Conservation (phyloP, 2,797 vertebrate species). For the Phaenicophaeus curvirostris region DNA sequence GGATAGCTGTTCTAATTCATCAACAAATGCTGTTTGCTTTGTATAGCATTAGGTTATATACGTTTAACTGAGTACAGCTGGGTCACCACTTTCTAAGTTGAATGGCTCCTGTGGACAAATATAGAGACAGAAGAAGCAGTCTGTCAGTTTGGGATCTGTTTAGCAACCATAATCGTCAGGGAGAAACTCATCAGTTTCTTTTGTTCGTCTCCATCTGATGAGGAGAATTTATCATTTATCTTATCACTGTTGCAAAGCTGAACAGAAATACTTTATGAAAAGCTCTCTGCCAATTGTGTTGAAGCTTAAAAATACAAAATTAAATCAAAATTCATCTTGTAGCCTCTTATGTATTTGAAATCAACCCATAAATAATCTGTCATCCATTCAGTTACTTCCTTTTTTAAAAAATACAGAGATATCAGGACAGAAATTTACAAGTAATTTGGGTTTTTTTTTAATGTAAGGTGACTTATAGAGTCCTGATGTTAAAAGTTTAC, state of each 20-base stretch:
- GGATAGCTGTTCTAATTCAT: background rate
- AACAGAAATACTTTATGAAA: conserved; percentile 37
- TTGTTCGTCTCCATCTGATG: conserved; percentile 10
- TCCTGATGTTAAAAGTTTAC: background rate
- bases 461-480: background rate
- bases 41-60: background rate
- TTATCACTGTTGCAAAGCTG: background rate
- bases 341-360: conserved; percentile 15
- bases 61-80: background rate
- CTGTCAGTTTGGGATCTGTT: conserved; percentile 12
- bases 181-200: conserved; percentile 31
- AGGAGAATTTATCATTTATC: conserved; percentile 29
- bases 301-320: conserved; percentile 25
- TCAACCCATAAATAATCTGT: background rate
- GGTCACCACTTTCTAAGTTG: background rate
- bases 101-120: background rate
- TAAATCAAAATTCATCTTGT: conserved; percentile 27
- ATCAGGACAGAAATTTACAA: background rate
- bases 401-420: background rate
- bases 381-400: background rate
- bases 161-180: background rate
- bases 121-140: background rate
- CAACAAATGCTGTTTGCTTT: background rate
- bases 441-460: background rate
- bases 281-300: background rate